Evolutionary conservation across 1,140 invertebrate genomes (phyloP).

Genomic region (Saccostrea glomerata): DNA sequence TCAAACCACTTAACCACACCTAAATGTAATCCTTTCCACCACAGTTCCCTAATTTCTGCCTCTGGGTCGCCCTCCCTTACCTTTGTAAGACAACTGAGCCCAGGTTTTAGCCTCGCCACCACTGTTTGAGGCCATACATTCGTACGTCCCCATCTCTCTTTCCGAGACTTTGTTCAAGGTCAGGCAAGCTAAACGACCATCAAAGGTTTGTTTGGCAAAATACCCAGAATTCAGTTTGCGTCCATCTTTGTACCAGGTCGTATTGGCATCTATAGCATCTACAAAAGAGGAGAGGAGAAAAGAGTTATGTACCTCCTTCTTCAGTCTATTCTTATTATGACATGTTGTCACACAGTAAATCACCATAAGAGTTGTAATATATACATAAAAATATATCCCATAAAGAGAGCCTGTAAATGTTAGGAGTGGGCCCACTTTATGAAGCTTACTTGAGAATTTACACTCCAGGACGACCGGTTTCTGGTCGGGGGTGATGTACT

Average conservation of each 20-base stretch:
- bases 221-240: constrained; percentile 59
- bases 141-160: constrained; percentile 71
- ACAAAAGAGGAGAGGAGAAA: not conserved
- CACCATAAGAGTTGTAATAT: not conserved
- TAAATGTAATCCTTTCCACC: not conserved
- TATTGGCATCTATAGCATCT: constrained; percentile 64
- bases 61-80: constrained; percentile 53
- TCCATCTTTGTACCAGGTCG: constrained; percentile 71
- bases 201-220: constrained; percentile 64
- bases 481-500: constrained; percentile 62
- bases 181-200: constrained; percentile 68
- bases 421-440: not conserved
- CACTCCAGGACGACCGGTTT: constrained; percentile 64
- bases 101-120: constrained; percentile 71
- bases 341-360: not conserved
- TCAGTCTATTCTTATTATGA: not conserved
- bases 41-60: not conserved
- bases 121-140: constrained; percentile 72
- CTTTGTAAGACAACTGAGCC: constrained; percentile 67
- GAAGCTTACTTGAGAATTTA: constrained; percentile 67
- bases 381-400: not conserved
- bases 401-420: not conserved
- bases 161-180: constrained; percentile 62
- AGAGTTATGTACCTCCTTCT: not conserved
- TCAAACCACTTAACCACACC: not conserved